Evolutionary conservation across 2,888 invertebrate genomes (phyloP), one percentile per base, ranked within the genome.

Genomic region (Abrostola tripartita): DNA sequence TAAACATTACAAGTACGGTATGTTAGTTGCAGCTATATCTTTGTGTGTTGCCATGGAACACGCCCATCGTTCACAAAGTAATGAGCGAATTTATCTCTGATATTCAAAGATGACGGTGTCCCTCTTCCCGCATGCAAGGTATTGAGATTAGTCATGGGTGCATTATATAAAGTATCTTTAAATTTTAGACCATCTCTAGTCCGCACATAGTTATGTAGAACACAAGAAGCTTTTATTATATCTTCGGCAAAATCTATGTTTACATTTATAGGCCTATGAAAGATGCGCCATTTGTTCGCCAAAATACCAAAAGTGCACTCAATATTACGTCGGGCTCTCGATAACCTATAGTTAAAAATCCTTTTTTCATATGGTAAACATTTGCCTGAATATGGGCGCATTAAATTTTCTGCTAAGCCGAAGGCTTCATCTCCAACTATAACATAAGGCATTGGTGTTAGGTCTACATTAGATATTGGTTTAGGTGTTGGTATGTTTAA

Each of bases 361-460:
- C 68, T 73, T 71, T 71, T 73, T 65, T 77, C 61, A 35, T 72
- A 53, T 54, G 71, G 52, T 73, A 78, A 65, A 54, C 57, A 61
- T 67, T 76, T 74, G 42, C 72, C 68, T 55, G 68, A 64, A 69
- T 76, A 82, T 53, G 76, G 78, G 40, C 79, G 77, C 78, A 83
- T 78, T 62, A 81, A 38, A 72, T 73, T 69, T 68, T 74, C 59
- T 55, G 60, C 12, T 58, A 83, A 69, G 38, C 71, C 79, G 61
- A 84, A 83, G 38, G 78, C 81, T 71, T 81, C 81, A 76, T 81
- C 83, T 51, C 78, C 82, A 57, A 83, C 75, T 59, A 83, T 57
- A 63, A 80, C 78, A 73, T 70, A 64, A 55, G 68, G 68, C 42
- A 68, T 50, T 61, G 64, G 71, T 66, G 61, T 72, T 62, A 40